Evolutionary conservation across 1,140 invertebrate genomes (phyloP).

Genomic region (Drosophila willistoni): DNA sequence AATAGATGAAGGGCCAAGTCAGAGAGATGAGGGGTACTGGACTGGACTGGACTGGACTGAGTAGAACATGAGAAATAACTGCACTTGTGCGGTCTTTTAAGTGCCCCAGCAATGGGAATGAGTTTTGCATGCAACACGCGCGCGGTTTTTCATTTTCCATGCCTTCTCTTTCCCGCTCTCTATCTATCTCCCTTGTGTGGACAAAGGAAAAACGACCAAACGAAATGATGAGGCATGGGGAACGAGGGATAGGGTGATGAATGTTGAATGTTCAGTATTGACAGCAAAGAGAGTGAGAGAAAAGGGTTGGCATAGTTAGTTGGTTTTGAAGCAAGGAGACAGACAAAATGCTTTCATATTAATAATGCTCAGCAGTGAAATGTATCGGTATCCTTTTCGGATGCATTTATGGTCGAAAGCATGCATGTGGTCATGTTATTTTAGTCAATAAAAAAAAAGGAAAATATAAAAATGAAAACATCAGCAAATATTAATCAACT

Average conservation of each 20-base stretch:
- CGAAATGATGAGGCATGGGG: background rate
- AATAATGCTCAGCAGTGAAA: constrained; percentile 23
- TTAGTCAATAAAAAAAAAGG: background rate
- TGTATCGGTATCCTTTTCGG: background rate
- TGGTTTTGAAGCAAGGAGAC: background rate
- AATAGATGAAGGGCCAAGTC: constrained; percentile 7
- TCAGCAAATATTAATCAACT: constrained; percentile 7
- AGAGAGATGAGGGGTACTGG: constrained; percentile 16
- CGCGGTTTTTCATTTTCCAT: constrained; percentile 7
- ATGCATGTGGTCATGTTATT: constrained; percentile 18
- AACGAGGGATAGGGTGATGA: background rate
- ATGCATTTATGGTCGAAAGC: constrained; percentile 53
- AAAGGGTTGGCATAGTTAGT: constrained; percentile 3
- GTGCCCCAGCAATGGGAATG: constrained; percentile 55
- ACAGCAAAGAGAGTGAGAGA: background rate
- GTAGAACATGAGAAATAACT: constrained; percentile 72
- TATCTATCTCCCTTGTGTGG: background rate
- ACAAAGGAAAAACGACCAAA: background rate
- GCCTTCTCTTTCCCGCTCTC: no score
- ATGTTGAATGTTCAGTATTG: background rate
- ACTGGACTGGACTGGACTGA: constrained; percentile 19
- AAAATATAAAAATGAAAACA: background rate
- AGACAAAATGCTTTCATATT: constrained; percentile 29
- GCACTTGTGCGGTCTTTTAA: constrained; percentile 68
- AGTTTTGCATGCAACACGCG: constrained; percentile 72